Percentiles rank a stretch among this genome's conserved stretches.
Conservation (phyloP, 2,797 vertebrate genomes). For the Phalanger gymnotis region DNA sequence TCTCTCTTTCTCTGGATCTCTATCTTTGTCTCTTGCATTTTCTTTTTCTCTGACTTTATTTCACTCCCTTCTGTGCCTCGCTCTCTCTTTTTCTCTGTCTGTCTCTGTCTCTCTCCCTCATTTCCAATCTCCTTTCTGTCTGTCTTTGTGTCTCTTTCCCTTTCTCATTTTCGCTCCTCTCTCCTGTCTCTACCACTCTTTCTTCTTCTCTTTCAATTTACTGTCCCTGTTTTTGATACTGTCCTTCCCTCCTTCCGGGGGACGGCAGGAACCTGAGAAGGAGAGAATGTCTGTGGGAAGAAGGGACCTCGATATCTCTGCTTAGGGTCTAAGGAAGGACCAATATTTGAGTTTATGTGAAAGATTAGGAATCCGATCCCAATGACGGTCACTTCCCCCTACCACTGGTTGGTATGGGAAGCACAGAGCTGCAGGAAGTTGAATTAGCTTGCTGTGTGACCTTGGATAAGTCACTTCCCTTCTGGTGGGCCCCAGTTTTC, state of each 20-base stretch:
- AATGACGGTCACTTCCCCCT: background rate
- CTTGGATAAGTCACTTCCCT: background rate
- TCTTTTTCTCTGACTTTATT: background rate
- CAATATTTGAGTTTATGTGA: background rate
- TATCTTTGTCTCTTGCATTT: background rate
- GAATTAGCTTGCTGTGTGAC: background rate
- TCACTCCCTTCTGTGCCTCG: background rate
- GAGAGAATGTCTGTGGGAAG: background rate
- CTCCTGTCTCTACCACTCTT: background rate
- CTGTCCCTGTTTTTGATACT: background rate
- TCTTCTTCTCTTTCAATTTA: background rate
- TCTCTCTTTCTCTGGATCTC: background rate
- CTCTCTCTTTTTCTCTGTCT: background rate
- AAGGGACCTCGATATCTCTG: background rate
- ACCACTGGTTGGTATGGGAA: background rate
- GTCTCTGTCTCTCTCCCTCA: background rate
- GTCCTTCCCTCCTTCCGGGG: background rate
- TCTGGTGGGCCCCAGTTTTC: background rate
- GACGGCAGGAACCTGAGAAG: background rate
- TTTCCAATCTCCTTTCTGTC: background rate
- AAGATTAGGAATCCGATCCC: background rate
- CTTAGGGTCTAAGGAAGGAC: background rate
- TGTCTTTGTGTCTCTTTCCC: background rate
- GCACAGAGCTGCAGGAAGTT: background rate
- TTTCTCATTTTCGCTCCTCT: background rate